Evolutionary conservation across 2,797 vertebrate species (phyloP).

Genomic region (Artibeus lituratus): DNA sequence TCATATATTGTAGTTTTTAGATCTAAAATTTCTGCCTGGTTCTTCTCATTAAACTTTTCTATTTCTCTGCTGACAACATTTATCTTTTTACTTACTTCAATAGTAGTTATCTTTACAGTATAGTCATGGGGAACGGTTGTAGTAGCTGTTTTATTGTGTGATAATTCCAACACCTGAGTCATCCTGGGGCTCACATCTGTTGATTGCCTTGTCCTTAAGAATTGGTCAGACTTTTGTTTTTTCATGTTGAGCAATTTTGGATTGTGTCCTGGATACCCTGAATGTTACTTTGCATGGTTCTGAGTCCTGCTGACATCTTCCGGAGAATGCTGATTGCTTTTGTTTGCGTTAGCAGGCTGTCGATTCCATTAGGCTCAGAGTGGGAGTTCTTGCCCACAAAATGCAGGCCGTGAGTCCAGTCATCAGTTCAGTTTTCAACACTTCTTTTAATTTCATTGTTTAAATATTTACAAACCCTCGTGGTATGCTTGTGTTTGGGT

Average conservation of each 20-base stretch:
- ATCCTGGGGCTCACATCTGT: background rate
- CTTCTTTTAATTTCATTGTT: background rate
- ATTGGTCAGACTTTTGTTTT: background rate
- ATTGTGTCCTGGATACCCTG: background rate
- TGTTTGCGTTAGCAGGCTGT: background rate
- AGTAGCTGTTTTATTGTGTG: conserved; percentile 17
- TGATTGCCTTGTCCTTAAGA: background rate
- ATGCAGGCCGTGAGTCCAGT: background rate
- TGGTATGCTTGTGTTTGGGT: background rate
- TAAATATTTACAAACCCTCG: background rate
- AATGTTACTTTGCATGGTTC: background rate
- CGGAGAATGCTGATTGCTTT: background rate
- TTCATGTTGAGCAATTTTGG: background rate
- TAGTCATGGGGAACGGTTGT: background rate
- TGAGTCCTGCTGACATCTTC: background rate
- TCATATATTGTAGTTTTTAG: background rate
- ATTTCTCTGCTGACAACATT: background rate
- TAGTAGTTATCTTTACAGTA: background rate
- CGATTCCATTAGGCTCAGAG: background rate
- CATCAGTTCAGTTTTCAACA: background rate
- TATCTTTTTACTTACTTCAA: background rate
- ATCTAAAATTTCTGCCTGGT: background rate
- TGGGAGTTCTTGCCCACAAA: background rate
- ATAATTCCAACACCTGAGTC: background rate
- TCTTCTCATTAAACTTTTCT: background rate